phyloP scores from a whole-genome alignment of 2,888 invertebrate species.

The Aelia acuminata region DNA sequence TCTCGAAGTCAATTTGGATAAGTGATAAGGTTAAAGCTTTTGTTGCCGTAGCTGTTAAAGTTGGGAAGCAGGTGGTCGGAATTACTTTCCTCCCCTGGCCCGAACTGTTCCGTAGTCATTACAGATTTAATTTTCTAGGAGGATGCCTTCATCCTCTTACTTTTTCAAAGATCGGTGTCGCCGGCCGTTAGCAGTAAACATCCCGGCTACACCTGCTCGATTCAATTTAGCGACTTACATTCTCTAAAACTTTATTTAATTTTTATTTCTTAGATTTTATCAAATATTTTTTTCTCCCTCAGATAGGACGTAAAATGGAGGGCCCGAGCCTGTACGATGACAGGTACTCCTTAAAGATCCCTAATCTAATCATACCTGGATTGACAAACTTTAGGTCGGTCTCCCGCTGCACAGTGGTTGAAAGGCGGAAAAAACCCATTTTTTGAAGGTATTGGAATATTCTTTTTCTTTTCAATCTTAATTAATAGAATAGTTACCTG shows the following conservation, averaged over 20 bases:
- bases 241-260: neutral
- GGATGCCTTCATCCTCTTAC: neutral
- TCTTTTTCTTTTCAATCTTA: no score
- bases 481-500: no score
- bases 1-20: neutral
- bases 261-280: neutral
- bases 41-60: neutral
- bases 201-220: neutral
- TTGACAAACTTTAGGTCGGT: no score
- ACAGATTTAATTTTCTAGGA: constrained; percentile 14
- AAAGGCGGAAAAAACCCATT: no score
- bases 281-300: neutral
- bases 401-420: no score
- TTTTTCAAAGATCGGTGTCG: constrained; percentile 9
- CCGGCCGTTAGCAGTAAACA: neutral
- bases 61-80: neutral
- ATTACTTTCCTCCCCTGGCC: neutral
- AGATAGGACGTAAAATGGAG: no score
- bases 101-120: neutral
- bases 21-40: neutral
- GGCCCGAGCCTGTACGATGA: no score
- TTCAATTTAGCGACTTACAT: constrained; percentile 9
- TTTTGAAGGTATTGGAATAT: no score
- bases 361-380: no score
- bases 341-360: no score